Conservation (phyloP, 2,888 invertebrate species). For the Lepidochitona cinerea region DNA sequence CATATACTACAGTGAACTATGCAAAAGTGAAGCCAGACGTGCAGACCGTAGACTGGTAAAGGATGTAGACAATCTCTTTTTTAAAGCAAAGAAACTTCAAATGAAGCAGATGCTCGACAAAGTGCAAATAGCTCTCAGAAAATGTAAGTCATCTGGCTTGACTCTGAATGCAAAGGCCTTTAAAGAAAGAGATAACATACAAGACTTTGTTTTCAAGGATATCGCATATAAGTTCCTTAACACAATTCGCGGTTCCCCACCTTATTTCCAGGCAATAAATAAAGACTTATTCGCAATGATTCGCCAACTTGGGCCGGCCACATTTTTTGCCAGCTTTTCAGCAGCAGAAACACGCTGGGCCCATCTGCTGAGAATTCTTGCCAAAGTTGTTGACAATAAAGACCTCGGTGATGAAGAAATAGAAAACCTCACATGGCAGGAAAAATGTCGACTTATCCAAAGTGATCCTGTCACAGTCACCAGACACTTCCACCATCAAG, state of each 20-base stretch:
- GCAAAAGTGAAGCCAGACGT: slow-evolving; percentile 19
- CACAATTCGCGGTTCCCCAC: slow-evolving; percentile 27
- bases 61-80: slow-evolving; percentile 30
- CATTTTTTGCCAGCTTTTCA: slow-evolving; percentile 26
- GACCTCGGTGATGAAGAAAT: slow-evolving; percentile 1
- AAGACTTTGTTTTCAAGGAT: neutral
- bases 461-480: slow-evolving; percentile 8
- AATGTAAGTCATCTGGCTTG: neutral
- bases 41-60: slow-evolving; percentile 23
- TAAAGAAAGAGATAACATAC: neutral
- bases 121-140: neutral
- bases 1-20: slow-evolving; percentile 21
- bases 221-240: neutral
- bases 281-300: slow-evolving; percentile 32
- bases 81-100: slow-evolving; percentile 32
- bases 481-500: slow-evolving; percentile 2
- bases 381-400: slow-evolving; percentile 10
- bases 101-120: slow-evolving; percentile 20
- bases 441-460: slow-evolving; percentile 5
- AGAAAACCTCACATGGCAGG: slow-evolving; percentile 1
- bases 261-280: slow-evolving; percentile 25
- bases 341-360: slow-evolving; percentile 33
- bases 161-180: neutral
- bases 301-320: slow-evolving; percentile 23
- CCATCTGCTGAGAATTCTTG: slow-evolving; percentile 20